Evolutionary conservation across 2,888 invertebrate species (phyloP), one percentile per base, ranked within the genome.

Genomic region (Stegana nigrithorax): DNA sequence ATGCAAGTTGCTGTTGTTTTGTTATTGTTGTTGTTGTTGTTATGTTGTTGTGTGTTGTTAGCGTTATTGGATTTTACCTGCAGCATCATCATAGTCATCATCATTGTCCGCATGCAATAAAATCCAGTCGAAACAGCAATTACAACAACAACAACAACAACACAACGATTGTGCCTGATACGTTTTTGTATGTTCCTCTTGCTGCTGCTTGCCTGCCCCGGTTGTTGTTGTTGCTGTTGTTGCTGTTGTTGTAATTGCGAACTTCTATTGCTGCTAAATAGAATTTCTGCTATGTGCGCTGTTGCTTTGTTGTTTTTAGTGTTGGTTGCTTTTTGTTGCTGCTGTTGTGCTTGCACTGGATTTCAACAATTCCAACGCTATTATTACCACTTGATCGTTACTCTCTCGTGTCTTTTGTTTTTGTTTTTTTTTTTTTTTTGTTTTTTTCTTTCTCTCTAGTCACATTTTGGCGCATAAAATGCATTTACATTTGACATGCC

Each of bases 401-500:
- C 4, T 62, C 27, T 58, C 27, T 39, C 19, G 8, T 44, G 44
- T 57, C 6, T 8, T 19, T 44, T 12, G 5, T 42, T 57, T 57
- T 36, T 58, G 7, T 36, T 14, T 45, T 6, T 14, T 14, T 12
- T 60, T 50, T 17, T 45, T 14, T 27, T 25, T 19, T 61, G 56
- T 66, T 63, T 60, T 55, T 27, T 60, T 2, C 21, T 4, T 8
- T 45, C 23, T 23, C n/a, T 47, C 23, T 6, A 17, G 6, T 47
- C 17, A 23, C 39, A 25, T 57, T 57, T 44, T 45, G 63, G 69
- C 66, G 50, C 39, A 68, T 62, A 66, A 67, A 66, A 72, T 68
- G 75, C 73, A 72, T 78, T 76, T 78, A 68, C 80, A 75, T 79
- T 73, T 67, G 75, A 72, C 75, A 77, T 73, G 69, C 72, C 72